Evolutionary conservation across 2,113 vertebrate species (phyloP).

Genomic region (Nesogale talazaci): DNA sequence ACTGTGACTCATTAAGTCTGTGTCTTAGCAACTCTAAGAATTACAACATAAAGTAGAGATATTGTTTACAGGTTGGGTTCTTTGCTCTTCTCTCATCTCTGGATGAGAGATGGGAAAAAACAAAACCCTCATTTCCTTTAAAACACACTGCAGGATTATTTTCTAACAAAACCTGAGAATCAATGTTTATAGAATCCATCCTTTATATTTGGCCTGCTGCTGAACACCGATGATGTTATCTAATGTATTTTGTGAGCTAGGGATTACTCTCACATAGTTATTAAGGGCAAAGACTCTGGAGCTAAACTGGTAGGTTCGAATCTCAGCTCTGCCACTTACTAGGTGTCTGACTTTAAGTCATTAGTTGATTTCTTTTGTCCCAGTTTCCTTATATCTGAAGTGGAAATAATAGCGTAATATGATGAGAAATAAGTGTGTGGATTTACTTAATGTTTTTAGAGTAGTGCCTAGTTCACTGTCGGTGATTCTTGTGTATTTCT

Average conservation of each 20-base stretch:
- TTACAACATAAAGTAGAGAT: slow-evolving; percentile 1
- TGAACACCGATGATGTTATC: neutral
- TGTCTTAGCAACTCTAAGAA: neutral
- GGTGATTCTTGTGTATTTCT: neutral
- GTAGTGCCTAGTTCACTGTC: neutral
- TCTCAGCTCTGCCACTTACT: neutral
- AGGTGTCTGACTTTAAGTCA: neutral
- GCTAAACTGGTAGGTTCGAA: neutral
- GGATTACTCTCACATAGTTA: neutral
- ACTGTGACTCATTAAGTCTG: slow-evolving; percentile 1
- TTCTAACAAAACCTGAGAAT: neutral
- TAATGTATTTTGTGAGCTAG: neutral
- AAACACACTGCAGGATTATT: neutral
- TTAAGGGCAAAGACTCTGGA: neutral
- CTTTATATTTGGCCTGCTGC: neutral
- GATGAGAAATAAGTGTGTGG: neutral
- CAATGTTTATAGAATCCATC: neutral
- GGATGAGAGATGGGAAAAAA: neutral
- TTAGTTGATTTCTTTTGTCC: neutral
- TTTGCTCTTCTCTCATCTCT: neutral
- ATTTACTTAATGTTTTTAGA: neutral
- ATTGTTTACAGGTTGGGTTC: neutral
- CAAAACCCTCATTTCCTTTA: neutral
- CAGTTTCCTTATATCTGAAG: slow-evolving; percentile 10
- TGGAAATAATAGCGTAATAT: neutral